A percentile compares a stretch with the other conserved stretches of the same genome.
Conservation (phyloP, 2,888 invertebrate genomes). For the Synanthedon vespiformis region DNA sequence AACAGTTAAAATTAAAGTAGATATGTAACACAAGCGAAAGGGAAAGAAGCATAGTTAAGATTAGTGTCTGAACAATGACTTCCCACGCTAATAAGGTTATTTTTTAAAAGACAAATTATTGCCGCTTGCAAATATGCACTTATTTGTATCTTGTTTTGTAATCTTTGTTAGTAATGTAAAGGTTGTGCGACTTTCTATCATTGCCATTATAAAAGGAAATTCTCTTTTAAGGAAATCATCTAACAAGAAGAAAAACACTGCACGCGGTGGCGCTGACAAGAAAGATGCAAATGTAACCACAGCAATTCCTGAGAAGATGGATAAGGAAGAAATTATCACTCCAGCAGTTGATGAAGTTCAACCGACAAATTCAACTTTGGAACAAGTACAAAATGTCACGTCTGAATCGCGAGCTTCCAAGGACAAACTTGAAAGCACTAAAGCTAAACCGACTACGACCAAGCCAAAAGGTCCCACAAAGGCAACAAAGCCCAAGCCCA, state of each 20-base stretch:
- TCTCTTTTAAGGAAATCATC: slow-evolving; percentile 40
- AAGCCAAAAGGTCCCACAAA: slow-evolving; percentile 27
- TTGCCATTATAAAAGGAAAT: not conserved
- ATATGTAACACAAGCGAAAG: too few relatives aligned
- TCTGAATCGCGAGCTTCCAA: slow-evolving; percentile 43
- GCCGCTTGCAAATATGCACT: too few relatives aligned
- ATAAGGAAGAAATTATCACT: slow-evolving; percentile 25
- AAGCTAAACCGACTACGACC: slow-evolving; percentile 40
- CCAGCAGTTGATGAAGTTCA: slow-evolving; percentile 22
- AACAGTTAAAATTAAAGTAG: too few relatives aligned
- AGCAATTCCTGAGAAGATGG: slow-evolving; percentile 22
- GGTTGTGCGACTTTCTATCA: too few relatives aligned
- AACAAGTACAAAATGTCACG: slow-evolving; percentile 12
- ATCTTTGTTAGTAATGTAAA: too few relatives aligned
- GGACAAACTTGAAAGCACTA: slow-evolving; percentile 34
- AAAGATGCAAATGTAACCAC: slow-evolving; percentile 23
- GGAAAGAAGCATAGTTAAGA: too few relatives aligned
- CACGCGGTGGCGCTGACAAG: slow-evolving; percentile 29
- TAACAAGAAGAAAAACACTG: slow-evolving; percentile 50
- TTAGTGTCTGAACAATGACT: too few relatives aligned
- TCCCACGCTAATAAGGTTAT: too few relatives aligned
- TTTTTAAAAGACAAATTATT: too few relatives aligned
- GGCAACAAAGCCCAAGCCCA: slow-evolving; percentile 34
- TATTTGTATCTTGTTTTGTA: too few relatives aligned
- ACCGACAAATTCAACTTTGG: slow-evolving; percentile 11